Evolutionary conservation across 2,113 vertebrate genomes (phyloP).

Genomic region (Gopherus evgoodei): DNA sequence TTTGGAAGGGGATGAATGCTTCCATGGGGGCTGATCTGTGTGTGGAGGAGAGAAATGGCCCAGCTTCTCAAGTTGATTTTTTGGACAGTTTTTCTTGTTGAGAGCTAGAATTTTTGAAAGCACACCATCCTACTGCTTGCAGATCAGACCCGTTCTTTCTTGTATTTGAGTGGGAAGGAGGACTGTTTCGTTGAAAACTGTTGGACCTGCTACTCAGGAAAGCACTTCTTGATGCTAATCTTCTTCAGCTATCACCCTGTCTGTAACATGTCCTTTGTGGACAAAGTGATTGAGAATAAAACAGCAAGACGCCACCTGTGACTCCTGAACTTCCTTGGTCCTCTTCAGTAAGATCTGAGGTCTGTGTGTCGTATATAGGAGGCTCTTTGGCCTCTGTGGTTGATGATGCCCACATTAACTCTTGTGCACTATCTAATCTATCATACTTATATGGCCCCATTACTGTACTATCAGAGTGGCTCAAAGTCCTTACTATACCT

Average conservation of each 20-base stretch:
- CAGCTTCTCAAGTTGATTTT: background rate
- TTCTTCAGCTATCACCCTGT: background rate
- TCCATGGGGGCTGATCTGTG: slow-evolving; percentile 5
- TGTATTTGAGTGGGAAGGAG: accelerated
- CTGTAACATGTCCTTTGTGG: background rate
- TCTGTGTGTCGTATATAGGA: accelerated
- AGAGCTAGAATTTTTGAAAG: background rate
- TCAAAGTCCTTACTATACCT: background rate
- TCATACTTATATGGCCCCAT: background rate
- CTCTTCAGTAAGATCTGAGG: accelerated
- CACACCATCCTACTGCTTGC: background rate
- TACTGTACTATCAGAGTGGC: background rate
- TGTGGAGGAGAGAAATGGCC: slow-evolving; percentile 10
- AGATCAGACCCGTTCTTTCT: background rate
- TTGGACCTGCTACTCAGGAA: background rate
- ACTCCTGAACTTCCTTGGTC: background rate
- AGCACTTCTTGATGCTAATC: background rate
- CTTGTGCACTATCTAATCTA: background rate
- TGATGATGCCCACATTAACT: background rate
- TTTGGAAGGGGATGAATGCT: slow-evolving; percentile 31
- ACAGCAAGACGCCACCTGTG: background rate
- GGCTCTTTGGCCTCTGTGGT: background rate
- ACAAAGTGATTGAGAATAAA: background rate
- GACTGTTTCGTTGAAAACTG: background rate
- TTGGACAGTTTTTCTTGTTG: background rate